Conservation (phyloP, 1,140 invertebrate genomes). For the Andricus grossulariae region DNA sequence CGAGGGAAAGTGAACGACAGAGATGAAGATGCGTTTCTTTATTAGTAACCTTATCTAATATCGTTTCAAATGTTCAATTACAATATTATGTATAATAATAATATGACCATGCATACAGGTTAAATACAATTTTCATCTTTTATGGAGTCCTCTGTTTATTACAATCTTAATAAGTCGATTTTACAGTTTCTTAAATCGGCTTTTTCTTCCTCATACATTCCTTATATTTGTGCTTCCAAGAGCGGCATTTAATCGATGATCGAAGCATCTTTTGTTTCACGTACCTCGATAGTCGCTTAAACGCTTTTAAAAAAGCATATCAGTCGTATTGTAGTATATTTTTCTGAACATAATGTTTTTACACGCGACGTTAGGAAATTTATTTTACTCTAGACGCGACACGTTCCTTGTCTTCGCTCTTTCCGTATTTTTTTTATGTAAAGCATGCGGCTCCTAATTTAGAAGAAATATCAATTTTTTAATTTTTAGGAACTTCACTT, state of each 20-base stretch:
- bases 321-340: conserved; percentile 77
- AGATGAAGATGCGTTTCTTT: conserved; percentile 74
- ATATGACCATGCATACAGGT: conserved; percentile 76
- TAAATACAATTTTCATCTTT: conserved; percentile 74
- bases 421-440: neutral
- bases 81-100: conserved; percentile 74
- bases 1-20: conserved; percentile 48
- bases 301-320: conserved; percentile 68
- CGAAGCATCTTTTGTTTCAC: conserved; percentile 58
- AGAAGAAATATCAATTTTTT: too few species aligned
- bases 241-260: conserved; percentile 67
- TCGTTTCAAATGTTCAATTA: conserved; percentile 76
- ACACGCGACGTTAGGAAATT: conserved; percentile 70
- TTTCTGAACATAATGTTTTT: conserved; percentile 77
- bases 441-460: neutral
- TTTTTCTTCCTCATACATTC: conserved; percentile 66
- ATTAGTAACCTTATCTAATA: conserved; percentile 77
- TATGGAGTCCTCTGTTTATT: conserved; percentile 70
- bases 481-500: conserved; percentile 14
- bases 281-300: conserved; percentile 66
- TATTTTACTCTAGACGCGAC: conserved; percentile 72
- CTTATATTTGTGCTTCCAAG: conserved; percentile 70
- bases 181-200: conserved; percentile 60
- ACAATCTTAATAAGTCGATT: conserved; percentile 70
- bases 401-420: conserved; percentile 59